These are phyloP conservation scores for Plusia festucae DNA, from an alignment of 2,888 invertebrate species.

Conservation along the genomic window DNA sequence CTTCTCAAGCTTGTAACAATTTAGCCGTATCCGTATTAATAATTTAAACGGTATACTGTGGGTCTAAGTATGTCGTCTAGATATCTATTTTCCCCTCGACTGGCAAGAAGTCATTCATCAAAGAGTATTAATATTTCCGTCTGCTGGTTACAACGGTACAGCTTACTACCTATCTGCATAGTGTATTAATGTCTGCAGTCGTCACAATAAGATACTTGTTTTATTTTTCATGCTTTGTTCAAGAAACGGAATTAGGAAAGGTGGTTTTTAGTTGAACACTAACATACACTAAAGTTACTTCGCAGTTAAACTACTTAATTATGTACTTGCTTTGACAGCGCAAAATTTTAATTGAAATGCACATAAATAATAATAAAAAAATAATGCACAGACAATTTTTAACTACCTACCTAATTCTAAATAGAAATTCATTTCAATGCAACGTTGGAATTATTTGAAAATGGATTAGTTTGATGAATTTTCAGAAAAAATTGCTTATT, in stretches of 20 bases:
- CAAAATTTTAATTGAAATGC: not conserved
- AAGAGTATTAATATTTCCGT: conserved; percentile 60
- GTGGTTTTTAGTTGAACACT: not conserved
- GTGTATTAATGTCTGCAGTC: conserved; percentile 26
- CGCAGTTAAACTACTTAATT: not conserved
- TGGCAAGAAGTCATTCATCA: conserved; percentile 52
- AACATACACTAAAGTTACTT: not conserved
- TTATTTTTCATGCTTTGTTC: conserved; percentile 30
- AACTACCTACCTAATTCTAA: too few species aligned
- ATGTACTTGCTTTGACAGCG: not conserved
- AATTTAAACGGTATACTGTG: conserved; percentile 25
- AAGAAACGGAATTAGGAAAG: conserved; percentile 45
- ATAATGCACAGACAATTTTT: too few species aligned
- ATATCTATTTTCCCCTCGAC: conserved; percentile 47
- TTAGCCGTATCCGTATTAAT: too few species aligned
- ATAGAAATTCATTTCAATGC: too few species aligned
- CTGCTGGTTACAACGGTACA: conserved; percentile 57
- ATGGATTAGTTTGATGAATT: not conserved
- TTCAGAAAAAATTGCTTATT: not conserved
- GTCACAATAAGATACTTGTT: conserved; percentile 37
- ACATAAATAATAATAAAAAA: not conserved
- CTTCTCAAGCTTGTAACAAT: conserved; percentile 36
- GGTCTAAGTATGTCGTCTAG: conserved; percentile 24
- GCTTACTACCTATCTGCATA: conserved; percentile 19
- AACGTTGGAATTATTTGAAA: too few species aligned